A percentile compares a stretch with the other conserved stretches of the same genome.
Evolutionary conservation across 2,797 vertebrate genomes (phyloP).

Genomic region (Pangasius macronema): DNA sequence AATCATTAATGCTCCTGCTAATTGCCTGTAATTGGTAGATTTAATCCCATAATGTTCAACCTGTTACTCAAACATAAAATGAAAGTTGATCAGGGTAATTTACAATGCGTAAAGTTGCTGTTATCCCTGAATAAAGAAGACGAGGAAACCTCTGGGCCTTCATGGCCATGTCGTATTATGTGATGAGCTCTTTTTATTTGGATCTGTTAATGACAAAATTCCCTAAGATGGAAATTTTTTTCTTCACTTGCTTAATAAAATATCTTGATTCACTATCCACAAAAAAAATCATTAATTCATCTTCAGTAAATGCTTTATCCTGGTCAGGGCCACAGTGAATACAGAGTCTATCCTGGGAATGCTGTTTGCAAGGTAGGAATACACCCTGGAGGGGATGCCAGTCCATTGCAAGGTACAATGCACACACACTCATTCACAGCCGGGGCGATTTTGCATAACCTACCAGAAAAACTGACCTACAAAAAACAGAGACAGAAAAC

Average conservation of each 20-base stretch:
- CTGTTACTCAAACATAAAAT: constrained; percentile 58
- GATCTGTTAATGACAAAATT: not conserved
- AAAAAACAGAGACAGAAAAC: not conserved
- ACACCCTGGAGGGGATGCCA: not conserved
- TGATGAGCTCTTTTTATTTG: not conserved
- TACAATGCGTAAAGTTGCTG: constrained; percentile 49
- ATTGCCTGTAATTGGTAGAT: constrained; percentile 61
- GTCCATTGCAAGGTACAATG: not conserved
- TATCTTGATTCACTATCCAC: not conserved
- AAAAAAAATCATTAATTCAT: not conserved
- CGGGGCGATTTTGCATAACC: not conserved
- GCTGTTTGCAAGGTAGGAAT: not conserved
- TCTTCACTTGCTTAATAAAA: not conserved
- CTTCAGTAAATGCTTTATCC: not conserved
- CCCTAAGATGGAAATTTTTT: constrained; percentile 13
- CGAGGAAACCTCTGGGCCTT: constrained; percentile 3
- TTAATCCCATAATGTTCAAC: constrained; percentile 63
- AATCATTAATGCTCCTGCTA: constrained; percentile 66
- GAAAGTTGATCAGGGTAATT: constrained; percentile 63
- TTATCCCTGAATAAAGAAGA: constrained; percentile 37
- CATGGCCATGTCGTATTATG: constrained; percentile 11
- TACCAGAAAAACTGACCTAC: not conserved
- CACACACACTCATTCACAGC: not conserved
- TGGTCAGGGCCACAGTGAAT: not conserved
- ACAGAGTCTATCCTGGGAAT: not conserved